Percentiles rank a stretch among this genome's conserved stretches.
phyloP scores from a whole-genome alignment of 2,797 vertebrate species.

The Manis javanica region DNA sequence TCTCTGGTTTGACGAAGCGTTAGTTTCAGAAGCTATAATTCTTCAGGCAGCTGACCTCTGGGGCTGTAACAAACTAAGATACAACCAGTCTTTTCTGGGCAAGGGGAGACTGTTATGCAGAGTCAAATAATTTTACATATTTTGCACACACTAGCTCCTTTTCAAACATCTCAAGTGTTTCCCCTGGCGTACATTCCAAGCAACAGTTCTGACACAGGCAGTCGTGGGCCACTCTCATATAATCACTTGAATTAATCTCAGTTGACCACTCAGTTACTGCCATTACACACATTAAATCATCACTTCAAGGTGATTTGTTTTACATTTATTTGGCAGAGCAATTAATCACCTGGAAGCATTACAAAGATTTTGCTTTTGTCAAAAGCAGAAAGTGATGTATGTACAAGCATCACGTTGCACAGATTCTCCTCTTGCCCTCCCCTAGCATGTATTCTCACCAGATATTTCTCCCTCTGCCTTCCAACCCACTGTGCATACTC shows the following conservation, averaged over 20 bases:
- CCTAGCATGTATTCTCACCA: background rate
- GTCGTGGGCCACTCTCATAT: background rate
- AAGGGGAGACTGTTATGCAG: background rate
- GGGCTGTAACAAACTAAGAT: background rate
- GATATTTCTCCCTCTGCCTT: background rate
- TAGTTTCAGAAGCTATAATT: background rate
- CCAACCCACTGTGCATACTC: background rate
- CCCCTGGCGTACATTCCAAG: background rate
- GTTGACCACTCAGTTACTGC: background rate
- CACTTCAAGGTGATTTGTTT: conserved; percentile 20
- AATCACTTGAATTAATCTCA: background rate
- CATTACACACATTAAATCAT: background rate
- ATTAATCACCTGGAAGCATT: conserved; percentile 37
- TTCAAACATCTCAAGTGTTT: background rate
- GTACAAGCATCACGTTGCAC: background rate
- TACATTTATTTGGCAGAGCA: conserved; percentile 28
- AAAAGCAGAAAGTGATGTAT: background rate
- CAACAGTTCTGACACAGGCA: background rate
- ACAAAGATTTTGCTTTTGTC: background rate
- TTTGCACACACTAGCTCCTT: background rate
- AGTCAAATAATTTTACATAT: background rate
- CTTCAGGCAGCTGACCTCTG: background rate
- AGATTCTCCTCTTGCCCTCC: background rate
- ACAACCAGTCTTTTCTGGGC: background rate
- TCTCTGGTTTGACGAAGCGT: background rate